Evolutionary conservation across 2,113 vertebrate genomes (phyloP), one percentile per base, ranked within the genome.

Genomic region (Pluvianellus socialis): DNA sequence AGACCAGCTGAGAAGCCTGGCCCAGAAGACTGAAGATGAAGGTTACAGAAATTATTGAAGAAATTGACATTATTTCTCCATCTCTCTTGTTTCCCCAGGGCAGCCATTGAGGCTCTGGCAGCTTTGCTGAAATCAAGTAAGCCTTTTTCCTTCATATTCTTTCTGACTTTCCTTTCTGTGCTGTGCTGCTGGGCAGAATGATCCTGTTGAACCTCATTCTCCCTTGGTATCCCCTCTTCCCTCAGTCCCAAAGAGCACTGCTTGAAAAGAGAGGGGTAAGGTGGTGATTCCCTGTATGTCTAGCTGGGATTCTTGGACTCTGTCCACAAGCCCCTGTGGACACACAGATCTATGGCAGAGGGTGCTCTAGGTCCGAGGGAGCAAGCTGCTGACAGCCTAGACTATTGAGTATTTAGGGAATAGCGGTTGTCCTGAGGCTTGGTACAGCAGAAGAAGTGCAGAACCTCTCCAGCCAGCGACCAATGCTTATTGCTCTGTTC

Each of bases 41-140:
- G 91, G 89, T 93, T 97, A 90, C 61, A 95, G 84, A 95, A 94
- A 96, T 86, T 92, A 86, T n/a, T 27, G 40, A 95, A 92, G 79
- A 94, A 56, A 97, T 77, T 98, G 90, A 98, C 95, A 53, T 94
- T 90, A 81, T 93, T 81, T 92, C 68, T 89, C 67, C 77, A 79
- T 96, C 67, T 97, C 89, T 97, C 94, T 97, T 97, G 94, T 97
- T 95, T 97, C 96, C 86, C 79, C 97, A 99, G 99, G 98, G 98
- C 98, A 83, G 98, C 99, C 80, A 96, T 98, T 59, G 98, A 98
- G 96, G 98, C 99, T 94, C 98, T 99, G 76, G 98, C 99, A 91
- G 98, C 98, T 91, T 96, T 99, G 92, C 97, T 99, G 95, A 98
- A 98, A 98, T 99, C 99, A 98, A 99, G 99, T 99, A 99, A 99